Percentiles rank a stretch among this genome's conserved stretches.
phyloP scores from a whole-genome alignment of 2,113 vertebrate genomes.

The Eublepharis macularius region DNA sequence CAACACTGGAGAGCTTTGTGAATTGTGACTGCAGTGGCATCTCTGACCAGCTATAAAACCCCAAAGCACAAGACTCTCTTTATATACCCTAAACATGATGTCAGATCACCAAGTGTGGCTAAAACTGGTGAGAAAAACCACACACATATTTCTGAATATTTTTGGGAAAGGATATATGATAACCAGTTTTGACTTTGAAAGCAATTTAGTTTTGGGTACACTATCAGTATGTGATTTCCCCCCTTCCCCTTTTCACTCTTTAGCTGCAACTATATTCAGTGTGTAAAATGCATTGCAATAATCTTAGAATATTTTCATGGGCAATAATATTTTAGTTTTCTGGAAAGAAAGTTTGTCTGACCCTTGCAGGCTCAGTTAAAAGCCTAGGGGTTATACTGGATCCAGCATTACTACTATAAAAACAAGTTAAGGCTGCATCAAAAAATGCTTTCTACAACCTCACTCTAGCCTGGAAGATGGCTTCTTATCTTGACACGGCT shows the following conservation, averaged over 20 bases:
- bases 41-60: constrained; percentile 18
- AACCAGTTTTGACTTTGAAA: neutral
- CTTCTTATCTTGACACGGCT: no score
- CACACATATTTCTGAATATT: neutral
- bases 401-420: no score
- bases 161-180: neutral
- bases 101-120: neutral
- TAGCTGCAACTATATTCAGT: neutral
- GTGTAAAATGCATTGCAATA: neutral
- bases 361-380: no score
- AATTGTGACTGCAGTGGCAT: neutral
- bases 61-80: neutral
- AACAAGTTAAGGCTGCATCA: no score
- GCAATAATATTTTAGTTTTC: neutral
- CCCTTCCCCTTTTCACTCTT: neutral
- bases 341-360: neutral
- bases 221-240: neutral
- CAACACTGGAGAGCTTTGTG: neutral
- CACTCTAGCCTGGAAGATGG: no score
- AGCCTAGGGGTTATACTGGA: no score
- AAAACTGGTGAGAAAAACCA: constrained; percentile 10
- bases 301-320: neutral
- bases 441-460: no score
- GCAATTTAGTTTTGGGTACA: no score
- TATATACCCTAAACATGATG: neutral